Evolutionary conservation across 2,797 vertebrate species (phyloP).

Genomic region (Phataginus tetradactyla): DNA sequence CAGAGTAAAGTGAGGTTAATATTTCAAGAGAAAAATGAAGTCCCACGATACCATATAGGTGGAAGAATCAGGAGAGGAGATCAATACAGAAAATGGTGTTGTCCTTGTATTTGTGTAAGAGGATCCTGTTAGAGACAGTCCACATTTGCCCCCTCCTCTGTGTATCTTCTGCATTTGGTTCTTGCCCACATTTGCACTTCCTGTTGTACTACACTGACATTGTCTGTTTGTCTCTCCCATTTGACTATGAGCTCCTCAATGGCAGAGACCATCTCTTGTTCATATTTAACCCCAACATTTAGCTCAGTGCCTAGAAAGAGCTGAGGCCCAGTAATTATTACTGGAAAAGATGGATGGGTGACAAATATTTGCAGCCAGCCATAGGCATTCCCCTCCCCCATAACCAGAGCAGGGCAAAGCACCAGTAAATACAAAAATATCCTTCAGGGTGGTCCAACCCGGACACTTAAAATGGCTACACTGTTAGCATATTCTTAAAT

Average conservation of each 20-base stretch:
- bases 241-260: neutral
- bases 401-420: neutral
- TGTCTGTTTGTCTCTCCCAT: neutral
- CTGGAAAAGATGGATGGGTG: neutral
- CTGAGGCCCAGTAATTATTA: neutral
- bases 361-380: neutral
- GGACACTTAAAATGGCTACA: neutral
- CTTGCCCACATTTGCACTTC: neutral
- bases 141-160: neutral
- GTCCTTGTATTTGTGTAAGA: neutral
- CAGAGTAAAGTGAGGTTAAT: neutral
- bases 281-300: neutral
- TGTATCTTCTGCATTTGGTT: neutral
- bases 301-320: neutral
- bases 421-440: neutral
- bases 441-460: neutral
- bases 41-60: neutral
- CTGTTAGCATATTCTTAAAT: neutral
- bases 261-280: neutral
- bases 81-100: neutral
- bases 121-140: neutral
- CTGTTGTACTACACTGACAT: neutral
- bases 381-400: neutral
- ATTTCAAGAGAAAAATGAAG: neutral
- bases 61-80: neutral